These are phyloP conservation scores for Zosterops hypoxanthus DNA, from an alignment of 2,113 vertebrate genomes.

Conservation along the genomic window DNA sequence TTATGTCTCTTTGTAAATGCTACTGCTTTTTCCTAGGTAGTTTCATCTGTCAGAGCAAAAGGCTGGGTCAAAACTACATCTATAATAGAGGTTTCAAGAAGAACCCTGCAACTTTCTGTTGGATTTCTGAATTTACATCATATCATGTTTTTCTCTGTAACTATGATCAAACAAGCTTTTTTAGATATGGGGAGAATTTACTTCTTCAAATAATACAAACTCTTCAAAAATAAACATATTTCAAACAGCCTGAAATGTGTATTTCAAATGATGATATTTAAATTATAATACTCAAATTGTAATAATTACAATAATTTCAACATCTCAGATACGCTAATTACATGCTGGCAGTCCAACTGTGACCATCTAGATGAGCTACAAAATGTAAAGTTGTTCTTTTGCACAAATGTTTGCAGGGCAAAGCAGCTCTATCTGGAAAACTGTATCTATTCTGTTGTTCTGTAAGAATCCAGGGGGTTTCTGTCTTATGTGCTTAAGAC, in stretches of 20 bases:
- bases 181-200: neutral
- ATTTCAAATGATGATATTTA: neutral
- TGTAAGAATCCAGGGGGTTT: neutral
- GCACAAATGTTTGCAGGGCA: neutral
- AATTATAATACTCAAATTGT: neutral
- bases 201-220: neutral
- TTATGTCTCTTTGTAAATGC: neutral
- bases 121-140: neutral
- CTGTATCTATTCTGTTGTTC: neutral
- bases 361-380: neutral
- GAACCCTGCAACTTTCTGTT: neutral
- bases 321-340: neutral
- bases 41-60: neutral
- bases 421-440: neutral
- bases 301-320: neutral
- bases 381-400: neutral
- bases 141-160: neutral
- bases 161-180: neutral
- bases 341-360: neutral
- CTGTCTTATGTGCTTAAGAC: neutral
- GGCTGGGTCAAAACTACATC: neutral
- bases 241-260: neutral
- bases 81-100: neutral
- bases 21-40: neutral
- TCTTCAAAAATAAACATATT: neutral